Evolutionary conservation across 2,797 vertebrate species (phyloP).

Genomic region (Neomorphus geoffroyi): DNA sequence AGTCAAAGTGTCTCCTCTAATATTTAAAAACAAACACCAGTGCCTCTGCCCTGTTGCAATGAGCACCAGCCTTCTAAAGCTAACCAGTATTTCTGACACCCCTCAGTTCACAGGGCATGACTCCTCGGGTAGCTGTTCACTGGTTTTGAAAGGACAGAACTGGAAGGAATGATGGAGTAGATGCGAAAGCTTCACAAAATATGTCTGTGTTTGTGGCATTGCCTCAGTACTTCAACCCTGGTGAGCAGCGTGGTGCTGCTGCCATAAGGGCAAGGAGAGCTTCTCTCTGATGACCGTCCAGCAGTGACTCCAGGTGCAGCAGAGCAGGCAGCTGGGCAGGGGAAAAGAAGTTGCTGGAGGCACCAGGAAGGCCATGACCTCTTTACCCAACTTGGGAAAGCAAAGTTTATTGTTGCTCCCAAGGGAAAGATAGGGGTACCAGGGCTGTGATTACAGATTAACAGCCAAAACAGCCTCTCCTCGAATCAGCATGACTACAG

Average conservation of each 20-base stretch:
- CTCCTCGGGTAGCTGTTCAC: neutral
- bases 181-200: neutral
- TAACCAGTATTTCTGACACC: neutral
- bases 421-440: neutral
- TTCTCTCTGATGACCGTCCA: accelerated
- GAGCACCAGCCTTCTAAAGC: neutral
- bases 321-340: neutral
- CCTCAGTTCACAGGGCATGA: neutral
- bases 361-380: neutral
- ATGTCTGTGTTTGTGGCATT: neutral
- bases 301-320: too few relatives aligned
- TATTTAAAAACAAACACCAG: slow-evolving; percentile 58
- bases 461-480: neutral
- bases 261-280: accelerated
- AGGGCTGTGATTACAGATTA: neutral
- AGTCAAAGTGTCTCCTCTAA: slow-evolving; percentile 49
- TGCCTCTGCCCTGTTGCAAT: neutral
- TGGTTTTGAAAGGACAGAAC: neutral
- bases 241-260: neutral
- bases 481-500: neutral
- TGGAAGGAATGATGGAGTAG: neutral
- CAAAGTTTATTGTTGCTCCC: neutral
- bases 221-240: neutral
- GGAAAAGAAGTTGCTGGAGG: neutral
- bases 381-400: neutral